Base-by-base conservation (phyloP, 1,140 invertebrate genomes). In the Drosophila repleta region DNA sequence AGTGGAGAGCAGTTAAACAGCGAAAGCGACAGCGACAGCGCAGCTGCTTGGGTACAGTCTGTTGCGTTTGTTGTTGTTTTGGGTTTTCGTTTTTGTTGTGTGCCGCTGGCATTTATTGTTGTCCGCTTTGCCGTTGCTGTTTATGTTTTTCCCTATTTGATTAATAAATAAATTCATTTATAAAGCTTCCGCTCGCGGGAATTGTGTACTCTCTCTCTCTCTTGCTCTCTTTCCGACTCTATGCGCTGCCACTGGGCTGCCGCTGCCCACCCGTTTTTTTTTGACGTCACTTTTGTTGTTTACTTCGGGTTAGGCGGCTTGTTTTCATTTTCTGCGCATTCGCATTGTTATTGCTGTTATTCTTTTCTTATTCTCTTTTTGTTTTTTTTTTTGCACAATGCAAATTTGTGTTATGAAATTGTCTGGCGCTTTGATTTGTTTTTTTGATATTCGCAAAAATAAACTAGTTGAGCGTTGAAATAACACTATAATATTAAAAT, bases 201-300 rank as follows among this genome's bases (percentile, higher is more conserved):
- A n/a, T 78, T 58, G n/a, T 20, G 52, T 13, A 52, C 35, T 8
- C 56, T 20, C 41, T 48, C 29, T 63, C 39, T 29, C 43, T 52
- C 56, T 48, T 18, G 45, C 37, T 49, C 20, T 58, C 17, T 3
- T 11, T 10, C 71, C 20, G 26, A 55, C 35, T 32, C 11, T 29
- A 46, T 29, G 41, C 48, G 26, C 37, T 55, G 21, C 41, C 39
- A 6, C n/a, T 29, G 13, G 13, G 15, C 39, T 37, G 24, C 20
- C 17, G 15, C 64, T 69, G 41, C 65, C 55, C 57, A 74, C 52
- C 39, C 57, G 52, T 63, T 77, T 83, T 24, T 32, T 83, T 83
- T 87, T 87, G 82, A 87, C 83, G 83, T 89, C 77, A 85, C 72
- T 85, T 89, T 81, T 85, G 70, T 90, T 90, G 83, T 89, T 89